These are phyloP conservation scores for Ichneumon xanthorius DNA, from an alignment of 2,888 invertebrate genomes.

Conservation along the genomic window DNA sequence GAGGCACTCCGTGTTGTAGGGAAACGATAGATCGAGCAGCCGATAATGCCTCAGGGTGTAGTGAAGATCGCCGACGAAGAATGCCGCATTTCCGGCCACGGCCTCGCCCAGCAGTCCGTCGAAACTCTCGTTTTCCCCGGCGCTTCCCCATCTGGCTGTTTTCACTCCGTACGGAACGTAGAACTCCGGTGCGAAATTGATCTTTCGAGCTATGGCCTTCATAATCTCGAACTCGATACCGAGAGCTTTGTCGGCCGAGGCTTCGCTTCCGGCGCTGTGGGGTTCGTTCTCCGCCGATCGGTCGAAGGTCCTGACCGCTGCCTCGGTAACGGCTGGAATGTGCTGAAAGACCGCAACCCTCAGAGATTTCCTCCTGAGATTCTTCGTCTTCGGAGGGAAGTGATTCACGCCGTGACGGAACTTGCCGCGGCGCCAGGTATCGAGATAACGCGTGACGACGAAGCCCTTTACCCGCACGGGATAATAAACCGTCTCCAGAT, in stretches of 20 bases:
- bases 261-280: conserved; percentile 7
- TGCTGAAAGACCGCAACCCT: conserved; percentile 89
- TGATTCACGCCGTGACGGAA: conserved; percentile 86
- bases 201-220: conserved; percentile 88
- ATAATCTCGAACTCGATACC: conserved; percentile 91
- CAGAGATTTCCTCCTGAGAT: conserved; percentile 81
- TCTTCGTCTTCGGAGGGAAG: conserved; percentile 81
- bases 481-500: conserved; percentile 91
- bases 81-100: conserved; percentile 88
- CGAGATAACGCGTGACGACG: conserved; percentile 88
- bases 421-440: conserved; percentile 89
- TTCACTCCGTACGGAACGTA: conserved; percentile 89
- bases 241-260: conserved; percentile 70
- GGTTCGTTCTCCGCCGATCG: not conserved
- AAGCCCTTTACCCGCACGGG: conserved; percentile 87
- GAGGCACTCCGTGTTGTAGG: conserved; percentile 93
- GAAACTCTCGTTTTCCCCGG: conserved; percentile 88
- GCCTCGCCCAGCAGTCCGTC: conserved; percentile 92
- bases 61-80: conserved; percentile 92
- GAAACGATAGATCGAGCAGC: conserved; percentile 90
- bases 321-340: conserved; percentile 88
- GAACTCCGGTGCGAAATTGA: conserved; percentile 90
- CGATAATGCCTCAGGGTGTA: conserved; percentile 90
- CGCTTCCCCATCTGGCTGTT: conserved; percentile 89
- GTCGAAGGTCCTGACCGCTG: conserved; percentile 77